A percentile compares a stretch with the other conserved stretches of the same genome.
These are phyloP conservation scores for Philaethria dido DNA, from an alignment of 2,888 invertebrate species.

Conservation along the genomic window DNA sequence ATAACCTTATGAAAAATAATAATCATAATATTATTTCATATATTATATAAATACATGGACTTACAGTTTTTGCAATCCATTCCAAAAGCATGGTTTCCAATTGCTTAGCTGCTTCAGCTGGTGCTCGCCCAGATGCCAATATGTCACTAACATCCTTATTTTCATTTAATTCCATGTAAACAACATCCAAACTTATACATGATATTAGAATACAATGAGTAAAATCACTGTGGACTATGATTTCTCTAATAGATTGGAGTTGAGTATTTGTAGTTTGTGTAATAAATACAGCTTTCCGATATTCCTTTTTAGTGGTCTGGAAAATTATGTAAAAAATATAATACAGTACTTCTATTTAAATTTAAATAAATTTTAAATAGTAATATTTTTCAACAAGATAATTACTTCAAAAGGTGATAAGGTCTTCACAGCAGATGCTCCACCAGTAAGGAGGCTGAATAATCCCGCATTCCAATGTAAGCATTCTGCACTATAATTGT, in stretches of 20 bases:
- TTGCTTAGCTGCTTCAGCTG: constrained; percentile 62
- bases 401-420: constrained; percentile 86
- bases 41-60: constrained; percentile 36
- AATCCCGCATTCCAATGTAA: constrained; percentile 88
- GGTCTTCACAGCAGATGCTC: constrained; percentile 85
- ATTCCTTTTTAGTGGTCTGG: constrained; percentile 64
- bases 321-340: constrained; percentile 29
- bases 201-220: constrained; percentile 85
- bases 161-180: constrained; percentile 74
- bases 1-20: neutral
- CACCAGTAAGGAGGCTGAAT: constrained; percentile 82
- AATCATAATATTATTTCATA: neutral
- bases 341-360: neutral
- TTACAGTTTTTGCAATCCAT: constrained; percentile 85
- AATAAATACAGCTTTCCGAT: constrained; percentile 82
- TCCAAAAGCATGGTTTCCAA: constrained; percentile 63
- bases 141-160: constrained; percentile 68
- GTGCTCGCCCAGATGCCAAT: constrained; percentile 62
- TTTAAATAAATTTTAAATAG: neutral
- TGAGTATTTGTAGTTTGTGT: constrained; percentile 82
- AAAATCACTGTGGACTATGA: constrained; percentile 85
- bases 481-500: constrained; percentile 85
- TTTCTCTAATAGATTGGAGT: constrained; percentile 82
- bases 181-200: constrained; percentile 80
- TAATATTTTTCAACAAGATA: constrained; percentile 3